phyloP scores from a whole-genome alignment of 2,888 invertebrate genomes.

The Epiblema foenella region DNA sequence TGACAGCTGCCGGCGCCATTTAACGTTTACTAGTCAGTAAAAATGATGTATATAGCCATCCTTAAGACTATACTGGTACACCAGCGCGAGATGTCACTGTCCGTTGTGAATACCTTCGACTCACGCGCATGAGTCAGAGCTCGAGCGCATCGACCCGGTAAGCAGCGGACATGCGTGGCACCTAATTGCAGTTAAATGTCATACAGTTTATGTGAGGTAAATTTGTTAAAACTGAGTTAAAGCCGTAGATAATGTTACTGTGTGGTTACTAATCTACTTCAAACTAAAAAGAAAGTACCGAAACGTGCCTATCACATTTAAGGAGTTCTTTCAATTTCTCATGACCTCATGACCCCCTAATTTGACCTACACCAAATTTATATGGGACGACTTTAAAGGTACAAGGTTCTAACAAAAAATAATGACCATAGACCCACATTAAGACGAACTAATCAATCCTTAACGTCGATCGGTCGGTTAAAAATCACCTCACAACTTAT shows the following conservation, averaged over 20 bases:
- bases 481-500: no score
- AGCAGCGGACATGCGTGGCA: constrained; percentile 58
- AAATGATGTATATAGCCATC: no score
- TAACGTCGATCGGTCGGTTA: no score
- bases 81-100: constrained; percentile 1
- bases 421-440: no score
- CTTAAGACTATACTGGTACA: background rate
- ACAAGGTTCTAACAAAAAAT: no score
- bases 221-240: constrained; percentile 9
- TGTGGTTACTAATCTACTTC: background rate
- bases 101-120: constrained; percentile 1
- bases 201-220: constrained; percentile 21
- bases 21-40: background rate
- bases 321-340: no score
- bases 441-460: no score
- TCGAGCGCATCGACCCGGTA: constrained; percentile 76
- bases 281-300: no score
- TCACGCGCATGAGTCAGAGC: constrained; percentile 63
- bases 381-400: no score
- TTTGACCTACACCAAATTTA: no score
- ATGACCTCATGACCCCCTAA: no score
- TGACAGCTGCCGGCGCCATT: background rate
- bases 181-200: constrained; percentile 35
- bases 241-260: constrained; percentile 1
- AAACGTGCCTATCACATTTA: no score